Base-by-base conservation (phyloP, 2,888 invertebrate species). In the Agriotes lineatus region DNA sequence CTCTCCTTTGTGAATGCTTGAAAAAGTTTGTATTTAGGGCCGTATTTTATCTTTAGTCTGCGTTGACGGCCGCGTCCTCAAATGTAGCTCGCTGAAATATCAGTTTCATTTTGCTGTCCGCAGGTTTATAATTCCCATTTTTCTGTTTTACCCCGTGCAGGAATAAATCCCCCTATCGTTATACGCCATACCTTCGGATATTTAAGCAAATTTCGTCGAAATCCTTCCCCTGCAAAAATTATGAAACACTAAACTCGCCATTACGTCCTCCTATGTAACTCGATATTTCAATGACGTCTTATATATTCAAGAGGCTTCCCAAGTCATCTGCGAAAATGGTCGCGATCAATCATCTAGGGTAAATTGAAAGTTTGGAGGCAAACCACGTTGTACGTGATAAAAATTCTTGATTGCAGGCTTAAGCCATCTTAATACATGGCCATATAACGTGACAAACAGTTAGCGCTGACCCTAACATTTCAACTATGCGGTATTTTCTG, bases 291-390 rank as follows among this genome's bases (percentile, higher is more conserved):
- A 65, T 59, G 37, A 59, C 16, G 10, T 50, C 48, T 65, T 52
- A 52, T 52, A 65, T 37, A 58, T 65, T 65, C 58, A 50, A 59
- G 58, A 37, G 65, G 44, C 56, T 57, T 57, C 57, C 35, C 35
- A 64, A 64, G 45, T 64, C 57, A 58, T 65, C 58, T 50, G 37
- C 19, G 65, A 65, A 64, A 65, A 58, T 65, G 58, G 39, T 45
- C 12, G 58, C 58, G 30, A 65, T 65, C 65, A 65, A 65, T 65
- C 65, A 65, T 52, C 30, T 25, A 58, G 37, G 37, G 58, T 58
- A 65, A 65, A 65, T 65, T 59, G 65, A 48, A 59, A 48, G 52
- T 52, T n/a, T 33, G 52, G 52, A 30, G 52, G 33, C 48, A 48
- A 14, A 19, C 52, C 52, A 52, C 52, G 33, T 25, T 18, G 52